A percentile compares a stretch with the other conserved stretches of the same genome.
These are phyloP conservation scores for Ladona fulva DNA, from an alignment of 1,140 invertebrate species.

Conservation along the genomic window DNA sequence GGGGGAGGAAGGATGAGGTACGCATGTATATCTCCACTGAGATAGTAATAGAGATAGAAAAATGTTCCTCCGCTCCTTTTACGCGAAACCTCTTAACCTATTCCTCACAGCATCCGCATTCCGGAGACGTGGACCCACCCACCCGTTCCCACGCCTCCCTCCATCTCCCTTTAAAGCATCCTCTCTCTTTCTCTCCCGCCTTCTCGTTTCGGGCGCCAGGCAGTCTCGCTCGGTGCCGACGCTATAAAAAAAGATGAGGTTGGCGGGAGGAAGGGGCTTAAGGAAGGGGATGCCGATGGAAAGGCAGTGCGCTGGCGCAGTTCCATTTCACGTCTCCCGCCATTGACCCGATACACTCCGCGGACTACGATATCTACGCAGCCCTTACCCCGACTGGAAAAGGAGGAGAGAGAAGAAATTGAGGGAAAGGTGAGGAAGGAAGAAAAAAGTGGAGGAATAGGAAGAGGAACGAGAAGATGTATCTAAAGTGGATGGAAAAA, in stretches of 20 bases:
- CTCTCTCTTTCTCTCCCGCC: not conserved
- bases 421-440: not conserved
- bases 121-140: not conserved
- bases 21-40: not conserved
- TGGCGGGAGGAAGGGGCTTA: not conserved
- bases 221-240: not conserved
- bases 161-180: not conserved
- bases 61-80: not conserved
- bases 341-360: constrained; percentile 1
- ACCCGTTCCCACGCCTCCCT: not conserved
- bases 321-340: not conserved
- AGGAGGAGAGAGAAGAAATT: not conserved
- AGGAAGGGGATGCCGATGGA: not conserved
- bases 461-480: too few species aligned
- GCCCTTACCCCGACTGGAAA: not conserved
- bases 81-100: not conserved
- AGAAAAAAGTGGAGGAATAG: not conserved
- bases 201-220: not conserved
- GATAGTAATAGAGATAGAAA: not conserved
- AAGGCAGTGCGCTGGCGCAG: not conserved
- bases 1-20: not conserved
- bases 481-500: too few species aligned
- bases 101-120: not conserved
- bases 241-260: constrained; percentile 2
- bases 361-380: not conserved